Base-by-base conservation (phyloP, 2,888 invertebrate species). In the Globia sparganii region DNA sequence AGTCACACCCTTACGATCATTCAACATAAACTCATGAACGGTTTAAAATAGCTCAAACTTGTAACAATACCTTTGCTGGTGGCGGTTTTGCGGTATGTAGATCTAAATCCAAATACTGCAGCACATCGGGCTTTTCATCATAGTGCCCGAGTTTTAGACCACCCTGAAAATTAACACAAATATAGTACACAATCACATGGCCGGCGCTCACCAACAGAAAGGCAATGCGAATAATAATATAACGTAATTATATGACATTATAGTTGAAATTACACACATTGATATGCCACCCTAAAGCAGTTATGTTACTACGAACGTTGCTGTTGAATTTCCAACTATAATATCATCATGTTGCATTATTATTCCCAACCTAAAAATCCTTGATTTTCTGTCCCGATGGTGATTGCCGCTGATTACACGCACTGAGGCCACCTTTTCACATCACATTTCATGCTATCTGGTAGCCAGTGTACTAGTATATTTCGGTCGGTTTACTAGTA, bases 31-130 rank as follows among this genome's bases (percentile, higher is more conserved):
- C 6, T 66, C 28, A 34, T 37, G 46, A 49, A 21, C 4, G 25
- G n/a, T 40, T 40, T 58, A 31, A 25, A 31, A 49, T 34, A 78
- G 58, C 31, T 77, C 34, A 78, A 66, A 61, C 86, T 8, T 61
- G 21, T n/a, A 31, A 72, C 28, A 61, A 9, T 81, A 80, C 94
- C 91, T 90, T 92, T 0, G 88, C 69, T 6, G 90, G 67, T 18
- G 89, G 67, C 5, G 94, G 91, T 62, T 90, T 92, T 0, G 97
- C 96, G 1, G 97, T 96, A 86, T 98, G 98, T 31, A 98, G 97
- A 94, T 99, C 99, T 84, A 99, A 97, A 94, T 99, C 99, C 83
- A 99, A 97, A 95, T 99, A 99, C 91, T 99, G 99, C 31, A 96
- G 85, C 0, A 88, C 91, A 70, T 94, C 94, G 0, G 92, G 84